Percentiles rank a stretch among this genome's conserved stretches.
Conservation (phyloP, 2,113 vertebrate genomes). For the Picathartes gymnocephalus region DNA sequence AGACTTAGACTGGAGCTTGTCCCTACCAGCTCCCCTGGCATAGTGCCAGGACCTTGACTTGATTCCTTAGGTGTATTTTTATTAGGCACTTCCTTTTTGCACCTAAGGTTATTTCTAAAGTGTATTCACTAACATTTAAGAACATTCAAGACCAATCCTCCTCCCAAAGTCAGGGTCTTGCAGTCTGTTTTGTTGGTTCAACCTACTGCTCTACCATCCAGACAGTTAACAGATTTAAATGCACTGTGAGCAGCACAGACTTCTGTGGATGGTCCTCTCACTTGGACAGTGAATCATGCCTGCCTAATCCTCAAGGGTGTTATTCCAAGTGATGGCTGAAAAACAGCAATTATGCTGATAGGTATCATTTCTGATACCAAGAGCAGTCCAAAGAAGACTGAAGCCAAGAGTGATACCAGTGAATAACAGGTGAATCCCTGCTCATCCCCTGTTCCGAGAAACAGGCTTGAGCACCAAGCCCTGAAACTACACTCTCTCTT, state of each 20-base stretch:
- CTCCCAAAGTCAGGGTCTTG: neutral
- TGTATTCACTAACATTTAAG: neutral
- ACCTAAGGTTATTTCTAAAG: neutral
- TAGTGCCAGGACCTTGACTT: neutral
- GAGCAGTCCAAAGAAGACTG: neutral
- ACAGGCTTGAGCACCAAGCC: slow-evolving; percentile 37
- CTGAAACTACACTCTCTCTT: slow-evolving; percentile 27
- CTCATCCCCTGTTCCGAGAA: neutral
- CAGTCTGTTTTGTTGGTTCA: neutral
- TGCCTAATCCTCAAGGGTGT: neutral
- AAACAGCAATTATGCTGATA: slow-evolving; percentile 18
- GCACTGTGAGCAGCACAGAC: neutral
- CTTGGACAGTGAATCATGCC: neutral
- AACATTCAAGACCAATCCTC: neutral
- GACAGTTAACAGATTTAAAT: neutral
- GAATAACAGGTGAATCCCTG: neutral
- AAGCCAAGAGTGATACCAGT: slow-evolving; percentile 2
- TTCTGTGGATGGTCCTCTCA: neutral
- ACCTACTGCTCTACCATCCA: neutral
- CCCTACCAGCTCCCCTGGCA: neutral
- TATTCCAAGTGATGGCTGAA: neutral
- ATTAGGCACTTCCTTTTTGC: neutral
- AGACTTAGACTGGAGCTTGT: neutral
- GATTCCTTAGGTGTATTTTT: neutral
- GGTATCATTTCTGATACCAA: neutral